These are phyloP conservation scores for Donacobius atricapilla DNA, from an alignment of 2,113 vertebrate species.

Conservation along the genomic window DNA sequence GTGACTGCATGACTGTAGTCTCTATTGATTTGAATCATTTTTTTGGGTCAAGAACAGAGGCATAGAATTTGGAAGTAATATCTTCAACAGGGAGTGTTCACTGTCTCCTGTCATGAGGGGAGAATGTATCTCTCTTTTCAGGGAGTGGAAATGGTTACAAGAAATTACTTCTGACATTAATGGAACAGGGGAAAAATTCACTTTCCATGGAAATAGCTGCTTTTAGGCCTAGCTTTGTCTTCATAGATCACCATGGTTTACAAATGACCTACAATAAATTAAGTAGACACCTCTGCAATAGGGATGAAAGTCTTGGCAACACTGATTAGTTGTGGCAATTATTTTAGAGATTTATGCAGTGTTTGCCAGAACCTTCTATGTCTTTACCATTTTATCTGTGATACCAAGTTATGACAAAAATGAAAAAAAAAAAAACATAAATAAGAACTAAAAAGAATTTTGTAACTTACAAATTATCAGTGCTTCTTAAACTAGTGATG, in stretches of 20 bases:
- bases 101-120: slow-evolving; percentile 20
- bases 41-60: background rate
- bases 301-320: slow-evolving; percentile 43
- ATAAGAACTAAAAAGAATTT: background rate
- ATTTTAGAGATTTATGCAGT: slow-evolving; percentile 47
- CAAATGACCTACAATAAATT: slow-evolving; percentile 61
- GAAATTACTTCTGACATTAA: slow-evolving; percentile 59
- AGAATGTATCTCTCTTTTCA: slow-evolving; percentile 40
- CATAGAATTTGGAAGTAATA: slow-evolving; percentile 21
- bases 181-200: slow-evolving; percentile 28
- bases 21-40: background rate
- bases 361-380: slow-evolving; percentile 24
- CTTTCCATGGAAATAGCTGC: slow-evolving; percentile 60
- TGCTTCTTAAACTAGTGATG: too few species aligned
- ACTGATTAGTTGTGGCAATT: slow-evolving; percentile 57
- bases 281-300: slow-evolving; percentile 14
- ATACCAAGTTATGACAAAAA: background rate
- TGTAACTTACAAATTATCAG: too few species aligned
- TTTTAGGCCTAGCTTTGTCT: slow-evolving; percentile 57
- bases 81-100: background rate
- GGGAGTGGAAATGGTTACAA: slow-evolving; percentile 21
- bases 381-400: background rate
- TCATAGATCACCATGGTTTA: slow-evolving; percentile 52
- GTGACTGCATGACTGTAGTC: background rate
- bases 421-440: background rate